These are phyloP conservation scores for Halcyon chelicuti DNA, from an alignment of 2,797 vertebrate species.

Conservation along the genomic window DNA sequence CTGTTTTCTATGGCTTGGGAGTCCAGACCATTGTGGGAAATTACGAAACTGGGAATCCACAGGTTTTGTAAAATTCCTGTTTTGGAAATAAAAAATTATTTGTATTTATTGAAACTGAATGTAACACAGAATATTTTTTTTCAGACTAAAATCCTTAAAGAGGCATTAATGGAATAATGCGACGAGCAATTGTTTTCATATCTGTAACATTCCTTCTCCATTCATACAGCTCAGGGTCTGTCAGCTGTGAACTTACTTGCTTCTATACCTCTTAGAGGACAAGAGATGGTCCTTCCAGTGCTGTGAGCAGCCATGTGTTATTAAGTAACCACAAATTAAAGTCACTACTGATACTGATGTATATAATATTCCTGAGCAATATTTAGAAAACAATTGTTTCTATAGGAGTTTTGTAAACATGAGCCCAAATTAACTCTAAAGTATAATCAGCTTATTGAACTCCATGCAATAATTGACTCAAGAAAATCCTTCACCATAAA, in stretches of 20 bases:
- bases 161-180: not conserved
- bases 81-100: not conserved
- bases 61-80: not conserved
- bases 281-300: slow-evolving; percentile 52
- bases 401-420: slow-evolving; percentile 68
- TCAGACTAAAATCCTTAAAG: not conserved
- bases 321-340: slow-evolving; percentile 76
- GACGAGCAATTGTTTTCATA: not conserved
- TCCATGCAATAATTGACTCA: slow-evolving; percentile 7
- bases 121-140: not conserved
- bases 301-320: slow-evolving; percentile 67
- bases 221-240: not conserved
- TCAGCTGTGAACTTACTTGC: not conserved
- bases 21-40: not conserved
- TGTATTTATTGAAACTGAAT: not conserved
- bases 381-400: slow-evolving; percentile 70
- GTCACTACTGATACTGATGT: slow-evolving; percentile 73
- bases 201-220: not conserved
- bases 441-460: slow-evolving; percentile 45
- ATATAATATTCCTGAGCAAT: slow-evolving; percentile 71
- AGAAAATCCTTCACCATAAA: slow-evolving; percentile 38
- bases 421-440: slow-evolving; percentile 51
- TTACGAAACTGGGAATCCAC: not conserved
- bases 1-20: not conserved
- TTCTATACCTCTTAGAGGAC: slow-evolving; percentile 16